Conservation (phyloP, 2,797 vertebrate species). For the Sebastes cheni region DNA sequence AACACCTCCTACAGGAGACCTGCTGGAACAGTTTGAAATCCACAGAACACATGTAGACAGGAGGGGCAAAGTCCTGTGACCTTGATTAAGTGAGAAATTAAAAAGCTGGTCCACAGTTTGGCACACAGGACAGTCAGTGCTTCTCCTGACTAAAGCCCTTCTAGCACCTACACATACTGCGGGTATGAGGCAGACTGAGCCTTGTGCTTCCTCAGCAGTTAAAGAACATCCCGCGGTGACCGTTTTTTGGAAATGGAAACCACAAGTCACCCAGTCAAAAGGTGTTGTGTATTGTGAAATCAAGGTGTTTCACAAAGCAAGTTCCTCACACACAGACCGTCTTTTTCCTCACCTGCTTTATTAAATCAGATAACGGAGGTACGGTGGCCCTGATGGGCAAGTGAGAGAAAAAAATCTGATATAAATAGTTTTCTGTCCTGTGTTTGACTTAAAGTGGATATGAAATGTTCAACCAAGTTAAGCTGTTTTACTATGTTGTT, state of each 20-base stretch:
- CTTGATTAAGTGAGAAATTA: conserved; percentile 9
- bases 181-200: background rate
- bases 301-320: background rate
- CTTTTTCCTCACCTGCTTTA: conserved; percentile 7
- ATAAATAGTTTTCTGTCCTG: too few relatives aligned
- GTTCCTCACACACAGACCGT: background rate
- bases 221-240: too few relatives aligned
- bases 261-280: background rate
- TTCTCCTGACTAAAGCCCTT: background rate
- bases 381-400: too few relatives aligned
- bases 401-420: too few relatives aligned
- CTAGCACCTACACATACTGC: background rate
- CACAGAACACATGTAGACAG: conserved; percentile 13
- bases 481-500: too few relatives aligned
- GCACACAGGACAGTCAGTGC: background rate
- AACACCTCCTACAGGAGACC: conserved; percentile 11
- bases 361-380: background rate
- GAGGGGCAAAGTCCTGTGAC: conserved; percentile 1
- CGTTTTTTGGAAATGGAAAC: background rate
- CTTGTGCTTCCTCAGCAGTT: too few relatives aligned
- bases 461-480: too few relatives aligned
- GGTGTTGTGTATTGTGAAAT: background rate
- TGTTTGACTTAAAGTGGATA: too few relatives aligned
- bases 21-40: conserved; percentile 8
- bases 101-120: background rate